Base-by-base conservation (phyloP, 2,888 invertebrate species). In the Theretra japonica region DNA sequence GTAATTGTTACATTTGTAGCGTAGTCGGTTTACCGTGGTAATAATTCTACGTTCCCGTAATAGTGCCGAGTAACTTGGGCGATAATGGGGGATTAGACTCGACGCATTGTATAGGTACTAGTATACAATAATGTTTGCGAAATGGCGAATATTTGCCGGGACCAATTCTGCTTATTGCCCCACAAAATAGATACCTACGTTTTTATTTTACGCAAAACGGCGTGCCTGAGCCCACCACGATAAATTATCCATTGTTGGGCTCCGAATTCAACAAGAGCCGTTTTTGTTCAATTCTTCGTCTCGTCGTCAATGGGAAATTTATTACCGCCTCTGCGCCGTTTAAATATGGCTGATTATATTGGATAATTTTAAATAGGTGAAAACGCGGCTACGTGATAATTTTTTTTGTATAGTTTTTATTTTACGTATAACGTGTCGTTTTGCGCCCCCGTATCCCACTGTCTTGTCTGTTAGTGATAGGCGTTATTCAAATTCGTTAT, bases 251-350 rank as follows among this genome's bases (percentile, higher is more conserved):
- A 93, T 93, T 94, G 92, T 93, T 89, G 86, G 84, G 83, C 83
- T 79, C 81, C 87, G 88, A 90, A 90, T 93, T 90, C 90, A 90
- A 90, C 90, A 90, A 88, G 90, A 90, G 85, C 87, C 89, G 91
- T 92, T 94, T 94, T 93, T 93, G 93, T 94, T 93, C 93, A 90
- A 92, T 93, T 93, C 93, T 92, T 92, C 90, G 90, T 88, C 89
- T 91, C 87, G 88, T 91, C 90, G 90, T 93, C 92, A 93, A 93
- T 92, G 88, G 91, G 81, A 90, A 93, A 94, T 93, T 93, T 93
- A 94, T 94, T 90, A 88, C 92, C 86, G 83, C 84, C 86, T 86
- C 87, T 86, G 85, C 87, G 87, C 88, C 90, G 93, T 93, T 93
- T 89, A 91, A 93, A 93, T 93, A 92, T 90, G 88, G 84, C 80